Conservation (phyloP, 1,140 invertebrate species). For the Heliconius congener region DNA sequence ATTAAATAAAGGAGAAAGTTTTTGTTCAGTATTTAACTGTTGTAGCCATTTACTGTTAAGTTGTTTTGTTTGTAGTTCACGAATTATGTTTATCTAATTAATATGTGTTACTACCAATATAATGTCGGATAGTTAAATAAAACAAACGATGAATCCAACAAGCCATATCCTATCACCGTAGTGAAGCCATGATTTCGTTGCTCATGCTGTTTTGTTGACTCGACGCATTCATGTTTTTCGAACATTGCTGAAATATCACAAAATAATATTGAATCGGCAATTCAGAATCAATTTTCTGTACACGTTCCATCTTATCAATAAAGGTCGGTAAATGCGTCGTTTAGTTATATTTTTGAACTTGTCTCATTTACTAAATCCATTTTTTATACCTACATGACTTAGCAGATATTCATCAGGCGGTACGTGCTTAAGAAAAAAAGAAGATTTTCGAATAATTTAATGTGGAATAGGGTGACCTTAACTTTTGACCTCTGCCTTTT, state of each 20-base stretch:
- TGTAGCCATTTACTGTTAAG: neutral
- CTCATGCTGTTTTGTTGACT: conserved; percentile 78
- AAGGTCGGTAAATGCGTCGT: neutral
- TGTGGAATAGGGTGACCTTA: no score
- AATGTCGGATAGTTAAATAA: conserved; percentile 60
- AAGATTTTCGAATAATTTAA: no score
- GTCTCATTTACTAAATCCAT: neutral
- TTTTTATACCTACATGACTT: neutral
- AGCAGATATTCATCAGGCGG: neutral
- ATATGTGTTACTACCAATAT: neutral
- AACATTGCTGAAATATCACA: conserved; percentile 74
- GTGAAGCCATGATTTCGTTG: conserved; percentile 77
- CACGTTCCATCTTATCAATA: neutral
- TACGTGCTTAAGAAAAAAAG: no score
- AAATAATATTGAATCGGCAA: conserved; percentile 27
- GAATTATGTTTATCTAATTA: neutral
- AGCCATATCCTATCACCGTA: conserved; percentile 75
- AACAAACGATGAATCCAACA: conserved; percentile 38
- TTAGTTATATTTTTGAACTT: conserved; percentile 10
- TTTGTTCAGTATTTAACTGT: no score
- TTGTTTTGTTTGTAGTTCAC: neutral
- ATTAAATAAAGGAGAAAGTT: no score
- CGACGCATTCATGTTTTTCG: conserved; percentile 74
- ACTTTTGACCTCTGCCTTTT: no score
- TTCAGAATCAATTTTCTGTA: conserved; percentile 4